A percentile compares a stretch with the other conserved stretches of the same genome.
Evolutionary conservation across 2,888 invertebrate species (phyloP).

Genomic region (Sarcophaga caerulescens): DNA sequence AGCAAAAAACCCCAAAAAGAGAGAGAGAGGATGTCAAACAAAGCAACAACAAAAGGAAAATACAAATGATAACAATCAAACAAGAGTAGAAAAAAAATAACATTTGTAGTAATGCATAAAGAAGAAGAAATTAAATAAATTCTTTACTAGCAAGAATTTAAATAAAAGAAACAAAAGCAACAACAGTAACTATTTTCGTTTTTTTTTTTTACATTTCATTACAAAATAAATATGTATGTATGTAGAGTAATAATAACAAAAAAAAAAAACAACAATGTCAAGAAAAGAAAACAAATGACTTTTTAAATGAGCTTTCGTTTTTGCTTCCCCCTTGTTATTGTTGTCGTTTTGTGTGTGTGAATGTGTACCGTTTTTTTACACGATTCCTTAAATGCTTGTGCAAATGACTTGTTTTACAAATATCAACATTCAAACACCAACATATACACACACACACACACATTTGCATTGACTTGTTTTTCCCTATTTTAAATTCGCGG

Average conservation of each 20-base stretch:
- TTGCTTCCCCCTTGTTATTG: not conserved
- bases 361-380: not conserved
- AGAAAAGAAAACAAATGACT: slow-evolving; percentile 39
- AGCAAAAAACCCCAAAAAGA: not conserved
- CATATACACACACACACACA: not conserved
- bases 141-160: not conserved
- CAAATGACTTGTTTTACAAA: slow-evolving; percentile 31
- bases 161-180: not conserved
- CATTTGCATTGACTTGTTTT: not conserved
- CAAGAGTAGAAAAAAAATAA: not conserved
- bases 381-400: slow-evolving; percentile 45
- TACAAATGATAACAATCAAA: not conserved
- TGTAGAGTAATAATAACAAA: slow-evolving; percentile 16
- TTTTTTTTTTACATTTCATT: no score
- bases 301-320: slow-evolving; percentile 46
- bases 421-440: not conserved
- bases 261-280: not conserved
- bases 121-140: not conserved
- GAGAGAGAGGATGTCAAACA: no score
- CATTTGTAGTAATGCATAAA: not conserved
- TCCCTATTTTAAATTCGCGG: slow-evolving; percentile 18
- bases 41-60: not conserved
- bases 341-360: not conserved
- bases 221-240: not conserved
- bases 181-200: no score